These are phyloP conservation scores for Harpegnathos saltator DNA, from an alignment of 1,140 invertebrate genomes.

Conservation along the genomic window DNA sequence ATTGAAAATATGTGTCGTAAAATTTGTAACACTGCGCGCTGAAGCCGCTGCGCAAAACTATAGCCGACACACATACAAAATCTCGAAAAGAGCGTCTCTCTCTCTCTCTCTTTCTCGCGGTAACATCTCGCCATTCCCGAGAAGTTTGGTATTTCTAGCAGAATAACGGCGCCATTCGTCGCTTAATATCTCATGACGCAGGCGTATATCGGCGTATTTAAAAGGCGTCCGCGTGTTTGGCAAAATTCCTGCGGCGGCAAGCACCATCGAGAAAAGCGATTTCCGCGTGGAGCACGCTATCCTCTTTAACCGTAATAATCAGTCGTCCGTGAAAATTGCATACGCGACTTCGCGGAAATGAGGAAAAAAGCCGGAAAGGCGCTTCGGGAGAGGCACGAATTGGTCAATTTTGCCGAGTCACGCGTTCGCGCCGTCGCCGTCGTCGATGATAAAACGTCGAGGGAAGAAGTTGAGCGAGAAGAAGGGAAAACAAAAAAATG, in stretches of 20 bases:
- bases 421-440: neutral
- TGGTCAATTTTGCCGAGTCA: neutral
- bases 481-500: neutral
- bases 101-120: too few species aligned
- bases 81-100: neutral
- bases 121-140: neutral
- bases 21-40: neutral
- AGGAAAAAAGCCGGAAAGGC: too few species aligned
- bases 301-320: neutral
- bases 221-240: conserved; percentile 5
- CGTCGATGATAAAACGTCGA: neutral
- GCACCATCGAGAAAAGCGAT: neutral
- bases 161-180: neutral
- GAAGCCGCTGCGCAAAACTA: neutral
- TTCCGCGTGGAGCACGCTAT: neutral
- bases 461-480: neutral
- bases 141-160: conserved; percentile 17
- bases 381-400: neutral
- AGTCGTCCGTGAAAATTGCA: conserved; percentile 6
- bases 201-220: neutral
- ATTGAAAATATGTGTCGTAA: too few species aligned
- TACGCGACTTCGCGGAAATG: neutral
- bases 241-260: conserved; percentile 18
- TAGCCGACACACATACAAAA: neutral
- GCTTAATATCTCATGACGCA: conserved; percentile 22